phyloP scores from a whole-genome alignment of 2,888 invertebrate genomes.

The Lochmaea crataegi region DNA sequence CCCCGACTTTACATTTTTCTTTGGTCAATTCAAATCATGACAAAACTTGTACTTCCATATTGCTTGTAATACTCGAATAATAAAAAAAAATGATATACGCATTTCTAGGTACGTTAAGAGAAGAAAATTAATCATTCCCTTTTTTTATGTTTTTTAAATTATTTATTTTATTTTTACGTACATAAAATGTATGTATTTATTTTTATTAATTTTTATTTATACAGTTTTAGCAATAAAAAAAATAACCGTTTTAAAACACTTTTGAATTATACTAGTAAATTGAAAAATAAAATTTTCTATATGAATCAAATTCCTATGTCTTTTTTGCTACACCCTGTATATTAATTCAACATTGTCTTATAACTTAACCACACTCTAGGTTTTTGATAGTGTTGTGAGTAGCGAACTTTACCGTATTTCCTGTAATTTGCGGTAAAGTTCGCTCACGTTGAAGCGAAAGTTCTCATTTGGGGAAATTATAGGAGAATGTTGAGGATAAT shows the following conservation, averaged over 20 bases:
- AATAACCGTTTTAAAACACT: conserved; percentile 21
- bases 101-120: conserved; percentile 17
- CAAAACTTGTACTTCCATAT: conserved; percentile 25
- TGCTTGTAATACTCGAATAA: conserved; percentile 26
- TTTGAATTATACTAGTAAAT: conserved; percentile 16
- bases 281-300: conserved; percentile 29
- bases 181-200: conserved; percentile 23
- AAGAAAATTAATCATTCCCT: conserved; percentile 30
- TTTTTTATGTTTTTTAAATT: conserved; percentile 30
- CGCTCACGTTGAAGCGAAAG: no score
- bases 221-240: conserved; percentile 32
- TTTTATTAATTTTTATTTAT: conserved; percentile 33
- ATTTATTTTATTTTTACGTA: conserved; percentile 30
- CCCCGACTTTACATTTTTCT: conserved; percentile 8
- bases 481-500: no score
- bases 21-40: conserved; percentile 4
- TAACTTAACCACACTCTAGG: background rate
- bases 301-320: background rate
- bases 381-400: no score
- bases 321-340: background rate
- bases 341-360: no score
- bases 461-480: no score
- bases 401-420: no score
- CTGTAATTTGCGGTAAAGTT: no score
- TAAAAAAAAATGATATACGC: conserved; percentile 19